Base-by-base conservation (phyloP, 2,888 invertebrate species). In the Xestoiulus laeticollis region DNA sequence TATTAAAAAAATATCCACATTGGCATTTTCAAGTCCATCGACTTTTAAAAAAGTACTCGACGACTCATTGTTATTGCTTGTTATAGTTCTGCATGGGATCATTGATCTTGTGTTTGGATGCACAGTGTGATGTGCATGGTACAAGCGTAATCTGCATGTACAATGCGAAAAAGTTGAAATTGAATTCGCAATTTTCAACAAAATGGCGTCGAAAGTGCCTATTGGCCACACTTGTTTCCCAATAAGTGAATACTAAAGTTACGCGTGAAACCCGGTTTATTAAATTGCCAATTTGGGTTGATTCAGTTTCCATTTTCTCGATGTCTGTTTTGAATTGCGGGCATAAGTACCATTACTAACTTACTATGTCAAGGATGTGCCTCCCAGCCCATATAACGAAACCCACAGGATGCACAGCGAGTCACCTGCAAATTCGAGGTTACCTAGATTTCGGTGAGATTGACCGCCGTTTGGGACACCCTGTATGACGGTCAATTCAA, bases 331-430 rank as follows among this genome's bases (percentile, higher is more conserved):
- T 4, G 30, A 38, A 38, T 38, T 38, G 8, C 5, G 68, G 26
- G 30, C 14, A 14, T 26, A 26, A 30, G 78, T 78, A 78, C 78
- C 78, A 14, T 78, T 78, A 30, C 78, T 78, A 78, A 78, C 78
- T 78, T 30, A 78, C 78, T 78, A 12, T 78, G 78, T 78, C 78
- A 78, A 30, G 78, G 78, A 78, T 78, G 26, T 30, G 78, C 78
- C 78, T 30, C 78, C 22, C 78, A 78, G 30, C 78, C 68, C 68
- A 26, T 68, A 68, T 68, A 68, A 59, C 59, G 59, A 59, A 68
- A 68, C 26, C 78, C 30, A 26, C 78, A 78, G 78, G 78, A 78
- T 78, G 78, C 30, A 26, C 68, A 26, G 3, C 48, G 48, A 10
- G 78, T 78, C 78, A 30, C 78, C 78, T 10, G 26, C 30, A 78